Percentiles rank a stretch among this genome's conserved stretches.
These are phyloP conservation scores for Stenodera caucasica DNA, from an alignment of 2,888 invertebrate species.

Conservation along the genomic window DNA sequence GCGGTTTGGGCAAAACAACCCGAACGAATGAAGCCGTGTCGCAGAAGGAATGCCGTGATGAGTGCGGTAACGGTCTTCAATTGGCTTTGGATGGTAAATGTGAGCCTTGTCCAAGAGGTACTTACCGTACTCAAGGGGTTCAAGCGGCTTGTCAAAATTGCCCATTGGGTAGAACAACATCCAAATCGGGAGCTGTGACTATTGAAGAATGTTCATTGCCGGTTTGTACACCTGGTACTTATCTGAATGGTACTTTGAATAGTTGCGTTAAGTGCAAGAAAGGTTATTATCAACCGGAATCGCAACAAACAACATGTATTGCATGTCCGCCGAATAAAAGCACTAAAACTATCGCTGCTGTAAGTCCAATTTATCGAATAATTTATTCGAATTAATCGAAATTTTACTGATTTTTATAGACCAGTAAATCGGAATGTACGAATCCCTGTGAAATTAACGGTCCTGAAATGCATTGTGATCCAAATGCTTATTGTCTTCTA, in stretches of 20 bases:
- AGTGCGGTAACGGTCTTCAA: conserved; percentile 85
- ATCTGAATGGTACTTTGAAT: conserved; percentile 83
- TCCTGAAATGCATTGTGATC: conserved; percentile 81
- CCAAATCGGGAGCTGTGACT: conserved; percentile 78
- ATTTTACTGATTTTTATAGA: conserved; percentile 56
- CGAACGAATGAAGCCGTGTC: conserved; percentile 88
- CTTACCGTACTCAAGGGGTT: conserved; percentile 74
- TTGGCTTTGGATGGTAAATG: conserved; percentile 86
- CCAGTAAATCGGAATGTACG: conserved; percentile 79
- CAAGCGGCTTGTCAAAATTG: conserved; percentile 87
- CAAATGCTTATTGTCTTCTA: conserved; percentile 84
- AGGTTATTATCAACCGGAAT: conserved; percentile 87
- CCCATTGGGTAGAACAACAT: conserved; percentile 88
- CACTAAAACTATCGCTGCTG: conserved; percentile 79
- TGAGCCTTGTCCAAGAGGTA: conserved; percentile 83
- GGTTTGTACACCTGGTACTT: conserved; percentile 81
- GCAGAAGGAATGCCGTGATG: conserved; percentile 84
- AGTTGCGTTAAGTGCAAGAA: conserved; percentile 85
- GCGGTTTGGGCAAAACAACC: conserved; percentile 90
- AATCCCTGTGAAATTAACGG: conserved; percentile 88
- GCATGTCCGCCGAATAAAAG: conserved; percentile 90
- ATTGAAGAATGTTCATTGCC: conserved; percentile 92
- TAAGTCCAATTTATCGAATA: conserved; percentile 56
- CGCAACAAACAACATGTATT: conserved; percentile 84
- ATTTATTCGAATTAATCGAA: background rate